phyloP scores from a whole-genome alignment of 2,888 invertebrate species.

The Mimachlamys varia region DNA sequence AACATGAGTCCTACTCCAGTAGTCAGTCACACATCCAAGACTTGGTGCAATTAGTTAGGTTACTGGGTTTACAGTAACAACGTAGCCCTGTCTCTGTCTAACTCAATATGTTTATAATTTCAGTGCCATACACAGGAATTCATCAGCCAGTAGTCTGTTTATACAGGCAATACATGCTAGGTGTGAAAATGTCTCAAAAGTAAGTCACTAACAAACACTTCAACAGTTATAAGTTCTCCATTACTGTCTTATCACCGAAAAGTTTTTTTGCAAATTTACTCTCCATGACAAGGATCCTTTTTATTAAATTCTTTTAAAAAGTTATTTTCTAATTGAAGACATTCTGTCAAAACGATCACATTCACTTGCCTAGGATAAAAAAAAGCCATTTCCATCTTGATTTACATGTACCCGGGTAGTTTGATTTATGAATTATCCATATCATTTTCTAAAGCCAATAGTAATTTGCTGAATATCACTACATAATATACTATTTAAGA shows the following conservation, averaged over 20 bases:
- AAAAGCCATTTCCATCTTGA: background rate
- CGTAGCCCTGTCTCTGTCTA: background rate
- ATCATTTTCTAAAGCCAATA: background rate
- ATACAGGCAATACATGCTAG: conserved; percentile 88
- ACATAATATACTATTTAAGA: background rate
- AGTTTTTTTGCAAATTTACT: background rate
- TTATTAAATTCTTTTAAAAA: background rate
- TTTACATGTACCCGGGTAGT: background rate
- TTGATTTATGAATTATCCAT: background rate
- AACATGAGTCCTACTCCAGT: too few relatives aligned
- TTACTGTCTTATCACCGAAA: background rate
- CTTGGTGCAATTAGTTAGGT: too few relatives aligned
- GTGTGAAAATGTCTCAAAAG: conserved; percentile 83
- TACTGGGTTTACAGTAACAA: too few relatives aligned
- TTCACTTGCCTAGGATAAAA: background rate
- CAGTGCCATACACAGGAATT: conserved; percentile 85
- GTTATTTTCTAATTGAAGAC: background rate
- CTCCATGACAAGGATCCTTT: background rate
- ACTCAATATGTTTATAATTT: conserved; percentile 45
- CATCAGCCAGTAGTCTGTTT: conserved; percentile 88
- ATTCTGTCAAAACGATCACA: background rate
- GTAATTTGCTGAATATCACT: background rate
- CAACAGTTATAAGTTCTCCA: background rate
- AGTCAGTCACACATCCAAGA: too few relatives aligned
- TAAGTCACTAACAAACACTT: conserved; percentile 50